phyloP scores from a whole-genome alignment of 2,797 vertebrate genomes.

The Typhlichthys subterraneus region DNA sequence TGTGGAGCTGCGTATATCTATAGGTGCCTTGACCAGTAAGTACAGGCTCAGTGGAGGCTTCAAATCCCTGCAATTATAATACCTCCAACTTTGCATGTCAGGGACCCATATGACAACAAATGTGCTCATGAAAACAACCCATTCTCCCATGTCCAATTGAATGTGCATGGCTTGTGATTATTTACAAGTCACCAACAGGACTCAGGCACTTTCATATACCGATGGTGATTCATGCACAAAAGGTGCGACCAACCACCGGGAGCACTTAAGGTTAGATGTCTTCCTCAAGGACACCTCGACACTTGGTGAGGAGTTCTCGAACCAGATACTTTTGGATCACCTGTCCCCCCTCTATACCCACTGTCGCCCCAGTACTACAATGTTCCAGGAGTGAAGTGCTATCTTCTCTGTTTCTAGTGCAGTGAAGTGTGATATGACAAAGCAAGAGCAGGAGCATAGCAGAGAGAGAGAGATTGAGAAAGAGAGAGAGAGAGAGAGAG shows the following conservation, averaged over 20 bases:
- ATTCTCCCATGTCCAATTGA: constrained; percentile 4
- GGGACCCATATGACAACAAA: constrained; percentile 25
- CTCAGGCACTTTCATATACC: neutral
- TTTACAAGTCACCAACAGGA: constrained; percentile 10
- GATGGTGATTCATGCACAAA: too few species aligned
- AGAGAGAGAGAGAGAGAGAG: neutral
- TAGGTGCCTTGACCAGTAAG: constrained; percentile 42
- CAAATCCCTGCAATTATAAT: constrained; percentile 30
- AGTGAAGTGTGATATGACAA: too few species aligned
- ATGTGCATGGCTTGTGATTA: constrained; percentile 3
- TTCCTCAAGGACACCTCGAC: too few species aligned
- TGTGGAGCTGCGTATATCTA: constrained; percentile 65
- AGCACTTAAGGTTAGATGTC: too few species aligned
- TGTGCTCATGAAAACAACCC: constrained; percentile 37
- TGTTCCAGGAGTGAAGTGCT: too few species aligned
- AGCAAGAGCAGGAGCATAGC: neutral
- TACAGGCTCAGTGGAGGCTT: constrained; percentile 45
- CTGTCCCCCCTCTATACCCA: too few species aligned
- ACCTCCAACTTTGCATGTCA: constrained; percentile 34
- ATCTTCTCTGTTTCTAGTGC: too few species aligned
- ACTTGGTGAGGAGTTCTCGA: too few species aligned
- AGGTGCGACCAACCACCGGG: too few species aligned
- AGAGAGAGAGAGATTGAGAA: neutral
- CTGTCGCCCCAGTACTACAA: too few species aligned
- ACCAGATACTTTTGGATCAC: too few species aligned